Evolutionary conservation across 92 coral and sea anemone species (phyloP), one percentile per base, ranked within the genome.

Genomic region (Galaxea fascicularis): DNA sequence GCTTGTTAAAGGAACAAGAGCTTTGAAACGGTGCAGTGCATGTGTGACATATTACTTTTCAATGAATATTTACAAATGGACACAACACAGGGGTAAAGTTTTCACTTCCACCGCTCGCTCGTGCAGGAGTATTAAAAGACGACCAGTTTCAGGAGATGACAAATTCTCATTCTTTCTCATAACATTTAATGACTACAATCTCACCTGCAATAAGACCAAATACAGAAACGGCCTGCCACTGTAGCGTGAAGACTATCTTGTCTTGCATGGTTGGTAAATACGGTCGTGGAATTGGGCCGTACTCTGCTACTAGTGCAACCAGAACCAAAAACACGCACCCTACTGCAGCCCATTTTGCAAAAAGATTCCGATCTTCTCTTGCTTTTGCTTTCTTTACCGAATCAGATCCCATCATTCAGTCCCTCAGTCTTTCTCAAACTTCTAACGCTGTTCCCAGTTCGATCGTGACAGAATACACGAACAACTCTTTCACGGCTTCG

Each of bases 161-260:
- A 29, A 0, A 66, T 10, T 12, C 7, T 29, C 9, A 4, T 3
- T 10, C 14, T 16, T 16, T 62, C 64, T 13, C 0, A 49, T 35
- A 58, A 24, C 44, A 24, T 28, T 11, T 73, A 14, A 20, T 11
- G 15, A 4, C 13, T 35, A 73, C 12, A 35, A 21, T 29, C 80
- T 56, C 21, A 82, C 87, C 79, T 82, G 87, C 73, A 15, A 71
- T 31, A 9, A 82, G 49, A 4, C 71, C 57, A 26, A 82, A 68
- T 5, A 70, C 87, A 2, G 87, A 82, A 20, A 82, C 45, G 10
- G 87, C 87, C 46, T 82, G 80, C 87, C 87, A 82, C 28, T 72
- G 87, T 0, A 82, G 62, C 35, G 87, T 72, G 41, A 82, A 82
- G 39, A 82, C 87, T 7, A 82, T 78, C 35, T 44, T 84, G 76